Conservation (phyloP, 2,888 invertebrate genomes). For the Gibbula magus region DNA sequence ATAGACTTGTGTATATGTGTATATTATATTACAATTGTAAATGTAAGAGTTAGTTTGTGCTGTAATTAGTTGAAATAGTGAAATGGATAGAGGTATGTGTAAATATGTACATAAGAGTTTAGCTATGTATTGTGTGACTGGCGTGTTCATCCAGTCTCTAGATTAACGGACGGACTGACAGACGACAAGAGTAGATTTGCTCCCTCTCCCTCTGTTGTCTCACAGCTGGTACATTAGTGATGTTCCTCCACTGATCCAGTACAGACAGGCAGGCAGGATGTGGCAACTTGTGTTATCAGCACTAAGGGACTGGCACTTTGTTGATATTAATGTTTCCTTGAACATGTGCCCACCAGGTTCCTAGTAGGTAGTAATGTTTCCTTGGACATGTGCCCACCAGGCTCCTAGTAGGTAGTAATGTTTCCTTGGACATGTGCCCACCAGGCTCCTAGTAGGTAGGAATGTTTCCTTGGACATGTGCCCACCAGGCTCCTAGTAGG, state of each 20-base stretch:
- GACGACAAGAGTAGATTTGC: no score
- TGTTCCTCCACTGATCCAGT: no score
- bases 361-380: conserved; percentile 18
- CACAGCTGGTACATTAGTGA: no score
- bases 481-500: no score
- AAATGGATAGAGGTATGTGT: conserved; percentile 11
- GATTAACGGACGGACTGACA: no score
- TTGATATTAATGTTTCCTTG: conserved; percentile 19
- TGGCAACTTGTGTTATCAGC: background rate
- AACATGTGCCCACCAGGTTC: conserved; percentile 13
- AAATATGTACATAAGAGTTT: conserved; percentile 8
- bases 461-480: conserved; percentile 12
- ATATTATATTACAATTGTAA: conserved; percentile 17
- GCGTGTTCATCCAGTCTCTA: background rate
- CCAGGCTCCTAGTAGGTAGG: conserved; percentile 5
- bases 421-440: conserved; percentile 16
- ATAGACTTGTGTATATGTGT: conserved; percentile 19
- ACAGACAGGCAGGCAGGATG: no score
- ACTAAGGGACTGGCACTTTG: background rate
- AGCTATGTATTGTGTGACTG: conserved; percentile 5
- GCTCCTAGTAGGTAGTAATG: conserved; percentile 8
- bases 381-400: conserved; percentile 11
- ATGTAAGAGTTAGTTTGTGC: background rate
- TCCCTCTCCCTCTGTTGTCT: no score
- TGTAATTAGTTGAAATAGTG: conserved; percentile 23